phyloP scores from a whole-genome alignment of 2,888 invertebrate species.

The Lochmaea capreae region DNA sequence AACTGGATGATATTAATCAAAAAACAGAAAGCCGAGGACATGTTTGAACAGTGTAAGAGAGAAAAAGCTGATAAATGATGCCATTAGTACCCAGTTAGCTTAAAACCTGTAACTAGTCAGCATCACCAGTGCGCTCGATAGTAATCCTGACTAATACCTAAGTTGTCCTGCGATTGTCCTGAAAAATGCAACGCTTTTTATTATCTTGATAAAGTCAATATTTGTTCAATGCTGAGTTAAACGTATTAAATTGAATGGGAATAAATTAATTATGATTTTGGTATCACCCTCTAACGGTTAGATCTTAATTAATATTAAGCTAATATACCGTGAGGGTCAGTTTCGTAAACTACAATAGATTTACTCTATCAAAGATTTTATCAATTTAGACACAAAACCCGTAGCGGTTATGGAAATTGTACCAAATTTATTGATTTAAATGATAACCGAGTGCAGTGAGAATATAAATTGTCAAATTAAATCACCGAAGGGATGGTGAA shows the following conservation, averaged over 20 bases:
- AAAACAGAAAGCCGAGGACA: constrained; percentile 51
- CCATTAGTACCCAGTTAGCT: constrained; percentile 61
- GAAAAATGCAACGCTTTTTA: constrained; percentile 49
- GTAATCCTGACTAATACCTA: constrained; percentile 58
- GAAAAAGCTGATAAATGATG: constrained; percentile 60
- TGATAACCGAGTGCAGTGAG: constrained; percentile 36
- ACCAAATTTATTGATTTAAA: constrained; percentile 44
- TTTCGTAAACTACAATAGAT: constrained; percentile 41
- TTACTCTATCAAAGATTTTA: constrained; percentile 34
- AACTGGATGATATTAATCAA: constrained; percentile 48
- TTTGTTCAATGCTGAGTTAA: constrained; percentile 1
- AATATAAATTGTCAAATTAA: constrained; percentile 41
- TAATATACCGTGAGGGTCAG: constrained; percentile 29
- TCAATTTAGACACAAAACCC: constrained; percentile 26
- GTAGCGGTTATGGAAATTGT: constrained; percentile 41
- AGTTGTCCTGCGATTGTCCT: constrained; percentile 46
- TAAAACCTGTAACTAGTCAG: constrained; percentile 57
- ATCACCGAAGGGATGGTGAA: neutral
- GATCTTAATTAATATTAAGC: constrained; percentile 16
- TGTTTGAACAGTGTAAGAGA: constrained; percentile 55
- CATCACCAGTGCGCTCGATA: constrained; percentile 44
- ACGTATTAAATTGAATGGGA: neutral
- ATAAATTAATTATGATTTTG: neutral
- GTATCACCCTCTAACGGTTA: neutral
- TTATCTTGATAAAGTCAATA: constrained; percentile 15